phyloP scores from a whole-genome alignment of 2,888 invertebrate genomes.

The Copidosoma aretas region DNA sequence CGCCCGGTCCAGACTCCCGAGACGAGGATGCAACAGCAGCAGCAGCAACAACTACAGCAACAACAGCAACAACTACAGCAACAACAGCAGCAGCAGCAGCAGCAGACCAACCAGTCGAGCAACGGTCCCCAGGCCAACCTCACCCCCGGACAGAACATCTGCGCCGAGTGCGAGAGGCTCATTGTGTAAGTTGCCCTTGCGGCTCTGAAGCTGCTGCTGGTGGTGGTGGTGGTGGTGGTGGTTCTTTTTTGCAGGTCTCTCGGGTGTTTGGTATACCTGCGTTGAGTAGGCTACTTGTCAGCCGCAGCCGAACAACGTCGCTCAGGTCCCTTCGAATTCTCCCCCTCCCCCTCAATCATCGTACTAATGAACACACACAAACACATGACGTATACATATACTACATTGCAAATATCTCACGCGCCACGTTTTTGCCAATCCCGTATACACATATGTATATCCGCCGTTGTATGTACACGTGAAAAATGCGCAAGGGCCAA shows the following conservation, averaged over 20 bases:
- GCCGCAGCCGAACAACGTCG: constrained; percentile 29
- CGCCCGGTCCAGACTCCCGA: constrained; percentile 81
- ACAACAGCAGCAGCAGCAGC: no score
- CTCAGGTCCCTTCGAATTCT: background rate
- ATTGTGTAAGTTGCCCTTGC: constrained; percentile 91
- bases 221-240: no score
- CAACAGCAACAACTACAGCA: background rate
- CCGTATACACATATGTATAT: no score
- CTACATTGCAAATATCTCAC: background rate
- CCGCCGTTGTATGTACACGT: no score
- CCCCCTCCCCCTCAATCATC: background rate
- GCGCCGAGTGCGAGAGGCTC: constrained; percentile 95
- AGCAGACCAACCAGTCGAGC: constrained; percentile 58
- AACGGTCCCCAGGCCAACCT: constrained; percentile 69
- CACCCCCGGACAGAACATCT: constrained; percentile 90
- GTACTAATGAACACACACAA: background rate
- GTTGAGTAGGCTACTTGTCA: no score
- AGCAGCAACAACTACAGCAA: no score
- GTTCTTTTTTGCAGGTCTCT: background rate
- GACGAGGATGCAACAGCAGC: constrained; percentile 50
- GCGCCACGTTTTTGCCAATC: background rate
- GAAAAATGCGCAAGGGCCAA: no score
- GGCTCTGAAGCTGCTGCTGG: no score
- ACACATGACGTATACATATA: background rate
- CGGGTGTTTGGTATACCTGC: no score